Percentiles rank a stretch among this genome's conserved stretches.
These are phyloP conservation scores for Cydia strobilella DNA, from an alignment of 1,140 invertebrate genomes.

Conservation along the genomic window DNA sequence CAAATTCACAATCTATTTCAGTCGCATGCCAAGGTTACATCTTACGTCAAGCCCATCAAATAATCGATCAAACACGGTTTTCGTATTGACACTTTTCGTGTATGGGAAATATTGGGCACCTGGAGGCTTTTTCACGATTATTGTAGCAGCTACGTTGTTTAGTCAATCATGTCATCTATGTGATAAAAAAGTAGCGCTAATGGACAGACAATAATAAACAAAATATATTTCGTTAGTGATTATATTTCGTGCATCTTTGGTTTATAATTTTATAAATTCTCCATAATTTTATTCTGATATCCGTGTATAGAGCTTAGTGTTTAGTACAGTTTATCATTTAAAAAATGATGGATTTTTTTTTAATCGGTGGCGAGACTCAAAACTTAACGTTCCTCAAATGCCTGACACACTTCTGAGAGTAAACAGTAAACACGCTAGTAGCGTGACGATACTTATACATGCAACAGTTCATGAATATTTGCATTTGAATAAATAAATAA, in stretches of 20 bases:
- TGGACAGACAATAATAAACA: no score
- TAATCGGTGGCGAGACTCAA: no score
- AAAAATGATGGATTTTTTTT: no score
- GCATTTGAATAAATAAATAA: neutral
- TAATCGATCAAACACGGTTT: constrained; percentile 6
- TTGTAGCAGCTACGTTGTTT: neutral
- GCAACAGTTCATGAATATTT: neutral
- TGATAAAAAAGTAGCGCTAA: no score
- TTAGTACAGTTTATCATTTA: no score
- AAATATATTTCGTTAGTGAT: no score
- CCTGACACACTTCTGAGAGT: neutral
- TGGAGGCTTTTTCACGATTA: neutral
- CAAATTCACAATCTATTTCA: constrained; percentile 17
- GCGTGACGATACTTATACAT: neutral
- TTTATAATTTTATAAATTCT: no score
- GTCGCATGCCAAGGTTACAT: constrained; percentile 1
- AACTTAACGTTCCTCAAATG: neutral
- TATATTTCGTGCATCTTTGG: no score
- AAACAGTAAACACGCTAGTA: neutral
- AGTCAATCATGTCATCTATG: no score
- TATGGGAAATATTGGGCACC: neutral
- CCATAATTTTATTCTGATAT: no score
- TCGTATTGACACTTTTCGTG: neutral
- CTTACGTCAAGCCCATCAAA: constrained; percentile 21
- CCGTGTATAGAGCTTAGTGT: no score